phyloP scores from a whole-genome alignment of 1,140 invertebrate species.

The Rhagoletis zephyria region DNA sequence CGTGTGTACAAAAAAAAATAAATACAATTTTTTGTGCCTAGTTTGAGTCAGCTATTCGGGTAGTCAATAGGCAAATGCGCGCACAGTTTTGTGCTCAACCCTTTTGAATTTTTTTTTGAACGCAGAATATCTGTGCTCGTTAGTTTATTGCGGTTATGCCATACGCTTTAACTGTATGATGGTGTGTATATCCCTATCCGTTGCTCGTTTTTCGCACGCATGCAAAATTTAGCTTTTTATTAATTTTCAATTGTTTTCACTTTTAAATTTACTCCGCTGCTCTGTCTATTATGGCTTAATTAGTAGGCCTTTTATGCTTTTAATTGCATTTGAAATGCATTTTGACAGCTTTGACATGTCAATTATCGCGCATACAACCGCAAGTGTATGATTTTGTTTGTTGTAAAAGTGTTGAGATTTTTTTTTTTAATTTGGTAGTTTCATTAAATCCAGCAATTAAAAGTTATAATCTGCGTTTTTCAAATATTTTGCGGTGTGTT shows the following conservation, averaged over 20 bases:
- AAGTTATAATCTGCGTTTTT: too few species aligned
- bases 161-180: background rate
- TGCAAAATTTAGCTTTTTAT: background rate
- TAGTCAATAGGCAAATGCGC: too few species aligned
- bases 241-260: background rate
- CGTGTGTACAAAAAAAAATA: background rate
- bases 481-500: too few species aligned
- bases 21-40: too few species aligned
- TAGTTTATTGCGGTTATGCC: background rate
- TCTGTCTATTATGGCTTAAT: slow-evolving; percentile 23
- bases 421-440: too few species aligned
- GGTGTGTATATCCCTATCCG: background rate
- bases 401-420: background rate
- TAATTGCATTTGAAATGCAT: slow-evolving; percentile 31
- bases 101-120: too few species aligned
- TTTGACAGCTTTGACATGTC: slow-evolving; percentile 38
- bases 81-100: too few species aligned
- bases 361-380: slow-evolving; percentile 1
- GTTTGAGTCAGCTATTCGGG: too few species aligned
- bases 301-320: slow-evolving; percentile 33
- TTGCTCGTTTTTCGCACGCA: background rate
- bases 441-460: too few species aligned
- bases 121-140: background rate
- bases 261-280: slow-evolving; percentile 7
- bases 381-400: background rate